phyloP scores from a whole-genome alignment of 2,888 invertebrate species.

The Autographa pulchrina region DNA sequence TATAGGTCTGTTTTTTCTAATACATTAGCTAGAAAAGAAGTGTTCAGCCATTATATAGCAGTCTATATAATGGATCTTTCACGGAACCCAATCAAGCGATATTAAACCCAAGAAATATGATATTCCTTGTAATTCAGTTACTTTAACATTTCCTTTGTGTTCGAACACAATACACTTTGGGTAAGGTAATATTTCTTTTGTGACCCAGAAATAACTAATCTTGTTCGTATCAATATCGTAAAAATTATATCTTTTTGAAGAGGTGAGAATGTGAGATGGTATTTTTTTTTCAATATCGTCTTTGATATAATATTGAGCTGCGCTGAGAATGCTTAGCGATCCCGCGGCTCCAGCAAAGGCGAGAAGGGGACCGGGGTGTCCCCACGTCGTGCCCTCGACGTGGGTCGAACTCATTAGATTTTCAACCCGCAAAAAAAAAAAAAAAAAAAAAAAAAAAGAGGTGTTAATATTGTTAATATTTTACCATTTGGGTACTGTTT shows the following conservation, averaged over 20 bases:
- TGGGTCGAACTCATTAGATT: no score
- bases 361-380: no score
- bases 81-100: background rate
- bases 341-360: no score
- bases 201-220: constrained; percentile 1
- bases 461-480: no score
- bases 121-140: background rate
- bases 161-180: background rate
- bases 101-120: background rate
- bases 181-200: constrained; percentile 5
- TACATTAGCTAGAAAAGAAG: background rate
- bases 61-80: no score
- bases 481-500: no score
- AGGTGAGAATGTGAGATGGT: background rate
- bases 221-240: background rate
- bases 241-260: background rate
- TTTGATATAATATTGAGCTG: no score
- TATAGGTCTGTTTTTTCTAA: background rate
- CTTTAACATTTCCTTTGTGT: constrained; percentile 5
- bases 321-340: no score
- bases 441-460: no score
- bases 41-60: background rate
- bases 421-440: no score
- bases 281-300: background rate
- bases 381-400: no score